Evolutionary conservation across 2,797 vertebrate species (phyloP).

Genomic region (Sebastes glaucus): DNA sequence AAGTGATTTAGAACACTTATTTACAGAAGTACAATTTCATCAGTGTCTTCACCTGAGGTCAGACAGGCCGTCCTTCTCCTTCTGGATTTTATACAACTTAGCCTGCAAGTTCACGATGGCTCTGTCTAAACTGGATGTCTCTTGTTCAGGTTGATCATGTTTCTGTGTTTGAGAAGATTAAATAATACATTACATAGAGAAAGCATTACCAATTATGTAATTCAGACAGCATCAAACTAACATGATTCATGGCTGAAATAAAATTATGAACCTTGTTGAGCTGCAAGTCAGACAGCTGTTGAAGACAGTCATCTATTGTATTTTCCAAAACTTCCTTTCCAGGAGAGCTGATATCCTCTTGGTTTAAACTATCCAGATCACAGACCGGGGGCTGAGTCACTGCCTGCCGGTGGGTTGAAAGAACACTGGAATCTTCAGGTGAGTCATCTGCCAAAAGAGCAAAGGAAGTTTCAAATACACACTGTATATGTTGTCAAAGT

Average conservation of each 20-base stretch:
- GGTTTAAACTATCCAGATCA: conserved; percentile 56
- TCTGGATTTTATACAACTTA: conserved; percentile 78
- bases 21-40: not conserved
- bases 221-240: not conserved
- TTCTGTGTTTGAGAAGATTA: conserved; percentile 63
- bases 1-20: not conserved
- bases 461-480: conserved; percentile 12
- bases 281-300: conserved; percentile 76
- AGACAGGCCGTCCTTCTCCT: conserved; percentile 76
- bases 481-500: not conserved
- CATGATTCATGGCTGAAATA: not conserved
- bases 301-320: conserved; percentile 69
- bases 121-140: conserved; percentile 64
- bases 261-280: conserved; percentile 73
- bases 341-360: conserved; percentile 27
- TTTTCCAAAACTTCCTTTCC: conserved; percentile 64
- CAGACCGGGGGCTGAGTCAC: conserved; percentile 46
- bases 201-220: not conserved
- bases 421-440: conserved; percentile 12
- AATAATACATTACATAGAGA: not conserved
- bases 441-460: conserved; percentile 47
- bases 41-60: conserved; percentile 80
- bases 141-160: conserved; percentile 69
- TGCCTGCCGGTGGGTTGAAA: conserved; percentile 50
- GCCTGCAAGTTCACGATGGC: conserved; percentile 78